These are phyloP conservation scores for Bolinopsis microptera DNA, from an alignment of 37 sponge, comb jelly and placozoan genomes.

Conservation along the genomic window DNA sequence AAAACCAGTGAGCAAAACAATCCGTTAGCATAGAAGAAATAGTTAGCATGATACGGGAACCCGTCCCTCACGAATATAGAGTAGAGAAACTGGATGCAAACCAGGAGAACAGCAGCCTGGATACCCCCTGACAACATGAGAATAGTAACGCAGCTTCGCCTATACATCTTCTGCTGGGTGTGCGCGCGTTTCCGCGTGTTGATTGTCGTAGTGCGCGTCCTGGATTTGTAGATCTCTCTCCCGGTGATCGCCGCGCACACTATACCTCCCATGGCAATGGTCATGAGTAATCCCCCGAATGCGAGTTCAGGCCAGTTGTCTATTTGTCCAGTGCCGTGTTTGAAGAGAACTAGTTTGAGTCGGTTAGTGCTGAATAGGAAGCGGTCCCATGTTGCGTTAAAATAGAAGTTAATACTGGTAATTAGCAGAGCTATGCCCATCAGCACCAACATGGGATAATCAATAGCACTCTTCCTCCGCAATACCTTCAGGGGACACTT, in stretches of 20 bases:
- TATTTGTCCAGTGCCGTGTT: neutral
- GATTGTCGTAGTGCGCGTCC: neutral
- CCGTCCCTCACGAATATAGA: neutral
- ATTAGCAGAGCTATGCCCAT: neutral
- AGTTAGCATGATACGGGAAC: neutral
- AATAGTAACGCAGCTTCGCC: neutral
- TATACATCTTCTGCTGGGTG: neutral
- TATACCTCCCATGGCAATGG: neutral
- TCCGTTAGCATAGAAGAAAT: neutral
- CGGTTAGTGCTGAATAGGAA: constrained; percentile 29
- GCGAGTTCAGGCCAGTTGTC: constrained; percentile 14
- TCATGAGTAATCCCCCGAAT: neutral
- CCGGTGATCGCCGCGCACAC: neutral
- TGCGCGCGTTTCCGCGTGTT: neutral
- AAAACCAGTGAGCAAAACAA: neutral
- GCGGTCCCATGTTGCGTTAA: neutral
- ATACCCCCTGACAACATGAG: neutral
- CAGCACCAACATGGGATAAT: neutral
- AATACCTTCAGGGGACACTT: neutral
- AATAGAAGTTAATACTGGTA: neutral
- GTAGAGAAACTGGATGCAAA: neutral
- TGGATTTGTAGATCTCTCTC: neutral
- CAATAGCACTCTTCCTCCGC: neutral
- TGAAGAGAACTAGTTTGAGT: constrained; percentile 1
- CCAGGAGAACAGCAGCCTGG: constrained; percentile 1